phyloP scores from a whole-genome alignment of 1,140 invertebrate genomes.

The Colletes gigas region DNA sequence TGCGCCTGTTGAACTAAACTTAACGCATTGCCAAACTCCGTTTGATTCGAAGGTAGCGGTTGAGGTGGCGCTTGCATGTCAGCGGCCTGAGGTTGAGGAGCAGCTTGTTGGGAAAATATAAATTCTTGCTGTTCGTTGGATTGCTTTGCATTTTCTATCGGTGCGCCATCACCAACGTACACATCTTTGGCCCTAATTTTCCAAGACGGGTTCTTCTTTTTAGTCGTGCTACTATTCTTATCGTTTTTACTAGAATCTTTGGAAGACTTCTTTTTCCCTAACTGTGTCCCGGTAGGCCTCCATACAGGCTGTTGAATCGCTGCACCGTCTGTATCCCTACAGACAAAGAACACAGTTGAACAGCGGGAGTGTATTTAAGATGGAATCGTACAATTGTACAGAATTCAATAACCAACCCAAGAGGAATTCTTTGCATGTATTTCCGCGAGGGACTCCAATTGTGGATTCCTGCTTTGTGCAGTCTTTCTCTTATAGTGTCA shows the following conservation, averaged over 20 bases:
- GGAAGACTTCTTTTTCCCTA: slow-evolving; percentile 73
- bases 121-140: slow-evolving; percentile 53
- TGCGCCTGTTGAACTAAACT: slow-evolving; percentile 69
- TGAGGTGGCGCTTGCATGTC: slow-evolving; percentile 60
- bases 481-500: slow-evolving; percentile 77
- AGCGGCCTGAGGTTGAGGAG: slow-evolving; percentile 49
- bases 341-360: background rate
- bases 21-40: slow-evolving; percentile 61
- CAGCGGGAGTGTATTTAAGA: slow-evolving; percentile 17
- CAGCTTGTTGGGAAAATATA: slow-evolving; percentile 60
- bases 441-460: slow-evolving; percentile 80
- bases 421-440: slow-evolving; percentile 78
- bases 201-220: slow-evolving; percentile 59
- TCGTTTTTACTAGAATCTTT: slow-evolving; percentile 62
- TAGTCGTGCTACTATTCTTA: slow-evolving; percentile 34
- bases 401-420: slow-evolving; percentile 66
- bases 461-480: slow-evolving; percentile 80
- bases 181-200: slow-evolving; percentile 63
- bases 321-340: slow-evolving; percentile 71
- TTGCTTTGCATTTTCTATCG: slow-evolving; percentile 43
- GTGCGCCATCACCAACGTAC: slow-evolving; percentile 38
- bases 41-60: slow-evolving; percentile 46
- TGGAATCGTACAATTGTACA: background rate
- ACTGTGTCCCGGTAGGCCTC: slow-evolving; percentile 78
- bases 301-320: slow-evolving; percentile 78